Conservation (phyloP, 2,888 invertebrate species). For the Crossocerus cetratus region DNA sequence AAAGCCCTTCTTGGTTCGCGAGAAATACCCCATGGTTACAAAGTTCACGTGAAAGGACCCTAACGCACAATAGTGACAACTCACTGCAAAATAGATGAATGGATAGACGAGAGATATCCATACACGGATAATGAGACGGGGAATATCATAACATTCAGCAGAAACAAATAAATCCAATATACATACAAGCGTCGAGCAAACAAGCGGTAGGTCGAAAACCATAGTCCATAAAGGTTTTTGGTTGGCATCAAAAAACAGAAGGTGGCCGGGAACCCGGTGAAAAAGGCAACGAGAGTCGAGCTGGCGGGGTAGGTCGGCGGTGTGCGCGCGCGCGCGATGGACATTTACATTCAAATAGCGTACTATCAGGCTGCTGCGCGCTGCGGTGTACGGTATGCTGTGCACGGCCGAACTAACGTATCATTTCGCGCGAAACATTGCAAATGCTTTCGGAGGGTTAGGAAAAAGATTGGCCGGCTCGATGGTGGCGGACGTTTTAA, state of each 20-base stretch:
- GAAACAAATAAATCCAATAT: neutral
- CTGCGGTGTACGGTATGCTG: neutral
- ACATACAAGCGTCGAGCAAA: neutral
- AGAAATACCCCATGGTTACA: neutral
- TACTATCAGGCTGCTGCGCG: neutral
- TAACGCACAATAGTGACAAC: no score
- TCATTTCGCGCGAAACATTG: neutral
- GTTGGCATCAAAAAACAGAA: no score
- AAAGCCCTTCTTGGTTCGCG: conserved; percentile 20
- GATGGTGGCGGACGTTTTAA: neutral
- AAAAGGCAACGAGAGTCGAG: neutral
- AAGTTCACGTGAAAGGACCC: conserved; percentile 28
- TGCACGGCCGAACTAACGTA: neutral
- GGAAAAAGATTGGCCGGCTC: neutral
- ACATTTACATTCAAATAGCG: conserved; percentile 3
- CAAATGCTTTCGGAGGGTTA: neutral
- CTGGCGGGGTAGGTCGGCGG: neutral
- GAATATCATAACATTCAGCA: neutral
- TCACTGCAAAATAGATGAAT: no score
- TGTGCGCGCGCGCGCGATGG: neutral
- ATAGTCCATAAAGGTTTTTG: neutral
- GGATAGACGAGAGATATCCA: neutral
- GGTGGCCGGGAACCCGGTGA: neutral
- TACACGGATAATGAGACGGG: no score
- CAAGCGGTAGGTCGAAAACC: neutral